Conservation (phyloP, 2,888 invertebrate species). For the Clunio marinus region DNA sequence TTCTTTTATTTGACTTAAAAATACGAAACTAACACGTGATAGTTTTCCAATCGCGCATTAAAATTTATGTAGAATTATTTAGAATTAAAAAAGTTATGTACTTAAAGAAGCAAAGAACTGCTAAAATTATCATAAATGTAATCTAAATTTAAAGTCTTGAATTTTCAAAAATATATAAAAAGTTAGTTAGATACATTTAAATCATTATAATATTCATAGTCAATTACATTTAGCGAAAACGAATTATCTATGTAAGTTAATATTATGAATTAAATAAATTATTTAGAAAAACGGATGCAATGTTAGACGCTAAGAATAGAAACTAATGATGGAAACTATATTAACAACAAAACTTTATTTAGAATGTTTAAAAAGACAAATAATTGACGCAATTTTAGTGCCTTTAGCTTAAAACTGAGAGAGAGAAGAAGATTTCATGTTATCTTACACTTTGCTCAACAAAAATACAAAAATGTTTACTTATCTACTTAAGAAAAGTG, state of each 20-base stretch:
- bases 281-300: background rate
- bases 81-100: background rate
- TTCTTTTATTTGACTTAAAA: background rate
- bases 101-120: background rate
- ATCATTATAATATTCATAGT: background rate
- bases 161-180: background rate
- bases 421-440: background rate
- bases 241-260: background rate
- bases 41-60: background rate
- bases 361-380: background rate
- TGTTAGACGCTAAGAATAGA: background rate
- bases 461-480: background rate
- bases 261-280: too few species aligned
- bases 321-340: background rate
- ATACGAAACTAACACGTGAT: background rate
- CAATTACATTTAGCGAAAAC: background rate
- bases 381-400: background rate
- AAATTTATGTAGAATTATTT: background rate
- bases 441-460: background rate
- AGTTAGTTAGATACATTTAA: background rate
- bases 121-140: background rate
- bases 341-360: background rate
- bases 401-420: background rate
- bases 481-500: background rate
- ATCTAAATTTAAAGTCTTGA: background rate